Evolutionary conservation across 2,113 vertebrate genomes (phyloP), one percentile per base, ranked within the genome.

Genomic region (Odocoileus virginianus): DNA sequence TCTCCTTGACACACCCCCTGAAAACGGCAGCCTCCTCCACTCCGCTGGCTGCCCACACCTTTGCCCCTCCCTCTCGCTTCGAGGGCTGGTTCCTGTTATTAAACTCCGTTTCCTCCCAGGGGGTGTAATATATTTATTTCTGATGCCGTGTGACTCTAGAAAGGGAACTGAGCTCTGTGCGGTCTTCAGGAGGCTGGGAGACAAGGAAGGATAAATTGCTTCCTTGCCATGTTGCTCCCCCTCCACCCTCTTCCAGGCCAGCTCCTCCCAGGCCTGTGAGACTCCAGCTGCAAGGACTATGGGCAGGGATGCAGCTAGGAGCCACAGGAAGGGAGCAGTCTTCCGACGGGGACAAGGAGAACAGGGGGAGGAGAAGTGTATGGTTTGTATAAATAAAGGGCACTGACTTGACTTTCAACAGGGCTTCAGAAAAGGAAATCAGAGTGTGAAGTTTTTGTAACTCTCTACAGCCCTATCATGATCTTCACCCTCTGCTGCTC

Each of bases 1-100:
- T 28, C 54, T 71, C 25, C 23, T 9, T 4, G 40, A 52, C 23
- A 7, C 15, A 4, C 50, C 30, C 13, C 2, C 27, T 21, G 7
- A 10, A 43, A 27, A 11, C 2, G 1, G 25, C 45, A 16, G 0
- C 0, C 36, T 60, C n/a, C 71, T 74, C 74, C n/a, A 14, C 67
- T 50, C 1, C 0, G 1, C 25, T 12, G 23, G 17, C 36, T 10
- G 7, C 82, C 50, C 5, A 36, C 47, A 81, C 92, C 91, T 74
- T 67, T 4, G 79, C 27, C 27, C 28, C 23, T 30, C 36, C 58
- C 33, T 17, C 50, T 57, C 21, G 25, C 45, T 9, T 50, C 11
- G 7, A 57, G 54, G 2, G 10, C 23, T 58, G 90, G 96, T 98
- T 98, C 97, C 98, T 97, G 93, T 97, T 97, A 86, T 90, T 90